Evolutionary conservation across 2,113 vertebrate species (phyloP).

Genomic region (Centrocercus urophasianus): DNA sequence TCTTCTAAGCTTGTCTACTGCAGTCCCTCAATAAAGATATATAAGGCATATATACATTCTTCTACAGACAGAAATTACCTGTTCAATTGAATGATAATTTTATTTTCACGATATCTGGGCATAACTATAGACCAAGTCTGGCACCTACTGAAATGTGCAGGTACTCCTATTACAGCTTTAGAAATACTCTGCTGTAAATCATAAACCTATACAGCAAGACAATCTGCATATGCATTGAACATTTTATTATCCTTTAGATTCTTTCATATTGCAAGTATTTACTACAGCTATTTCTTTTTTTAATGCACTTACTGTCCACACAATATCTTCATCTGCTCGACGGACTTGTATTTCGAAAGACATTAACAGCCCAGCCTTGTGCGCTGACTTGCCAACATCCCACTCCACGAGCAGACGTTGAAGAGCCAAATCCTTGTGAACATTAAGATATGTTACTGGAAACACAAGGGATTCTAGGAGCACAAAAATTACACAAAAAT

Average conservation of each 20-base stretch:
- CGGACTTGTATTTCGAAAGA: slow-evolving; percentile 77
- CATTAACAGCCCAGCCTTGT: slow-evolving; percentile 57
- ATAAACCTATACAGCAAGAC: background rate
- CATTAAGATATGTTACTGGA: background rate
- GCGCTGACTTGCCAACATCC: slow-evolving; percentile 32
- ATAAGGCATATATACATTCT: background rate
- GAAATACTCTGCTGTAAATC: background rate
- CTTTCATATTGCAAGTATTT: background rate
- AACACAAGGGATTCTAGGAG: slow-evolving; percentile 48
- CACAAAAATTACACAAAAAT: background rate
- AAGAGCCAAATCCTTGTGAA: slow-evolving; percentile 36
- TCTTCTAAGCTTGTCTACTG: background rate
- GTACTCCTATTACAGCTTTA: background rate
- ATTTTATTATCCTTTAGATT: background rate
- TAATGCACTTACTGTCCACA: slow-evolving; percentile 71
- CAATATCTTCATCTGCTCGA: background rate
- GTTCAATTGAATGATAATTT: background rate
- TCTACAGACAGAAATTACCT: background rate
- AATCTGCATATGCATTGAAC: background rate
- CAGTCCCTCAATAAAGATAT: background rate
- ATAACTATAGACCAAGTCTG: background rate
- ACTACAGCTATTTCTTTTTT: background rate
- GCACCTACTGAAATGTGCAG: background rate
- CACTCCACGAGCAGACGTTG: slow-evolving; percentile 74
- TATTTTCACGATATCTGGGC: background rate